A percentile compares a stretch with the other conserved stretches of the same genome.
These are phyloP conservation scores for Artibeus jamaicensis DNA, from an alignment of 2,797 vertebrate genomes.

Conservation along the genomic window DNA sequence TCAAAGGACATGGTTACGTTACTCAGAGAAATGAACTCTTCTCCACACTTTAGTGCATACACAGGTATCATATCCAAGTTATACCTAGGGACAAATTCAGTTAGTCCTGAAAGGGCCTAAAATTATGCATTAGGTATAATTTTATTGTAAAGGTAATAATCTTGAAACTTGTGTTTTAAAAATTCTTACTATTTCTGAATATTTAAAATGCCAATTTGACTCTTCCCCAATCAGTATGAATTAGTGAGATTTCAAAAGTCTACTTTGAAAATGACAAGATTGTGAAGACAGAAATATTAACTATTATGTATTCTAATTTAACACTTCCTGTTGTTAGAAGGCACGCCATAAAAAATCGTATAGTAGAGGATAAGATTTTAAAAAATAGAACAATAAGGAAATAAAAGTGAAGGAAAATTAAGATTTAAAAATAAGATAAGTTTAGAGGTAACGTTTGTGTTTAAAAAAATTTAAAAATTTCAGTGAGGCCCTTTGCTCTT, in stretches of 20 bases:
- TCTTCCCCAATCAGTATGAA: not conserved
- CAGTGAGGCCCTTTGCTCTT: not conserved
- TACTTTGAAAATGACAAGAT: slow-evolving; percentile 33
- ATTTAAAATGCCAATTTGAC: slow-evolving; percentile 31
- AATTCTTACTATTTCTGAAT: slow-evolving; percentile 42
- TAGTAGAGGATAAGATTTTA: not conserved
- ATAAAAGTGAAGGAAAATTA: not conserved
- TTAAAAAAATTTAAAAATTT: not conserved
- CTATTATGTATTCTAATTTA: slow-evolving; percentile 29
- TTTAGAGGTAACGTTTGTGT: not conserved
- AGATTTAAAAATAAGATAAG: not conserved
- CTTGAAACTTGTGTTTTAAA: slow-evolving; percentile 44
- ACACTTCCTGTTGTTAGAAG: slow-evolving; percentile 20
- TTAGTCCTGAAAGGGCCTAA: not conserved
- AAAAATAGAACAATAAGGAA: not conserved
- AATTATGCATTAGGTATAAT: slow-evolving; percentile 15
- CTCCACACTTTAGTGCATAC: not conserved
- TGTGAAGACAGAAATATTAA: slow-evolving; percentile 38
- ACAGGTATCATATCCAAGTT: not conserved
- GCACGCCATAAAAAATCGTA: slow-evolving; percentile 15
- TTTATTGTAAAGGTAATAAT: slow-evolving; percentile 30
- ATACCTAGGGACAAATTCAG: slow-evolving; percentile 4
- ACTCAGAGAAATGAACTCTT: slow-evolving; percentile 27
- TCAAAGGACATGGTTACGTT: not conserved
- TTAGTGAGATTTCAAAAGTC: slow-evolving; percentile 29